These are phyloP conservation scores for Sebastes variabilis DNA, from an alignment of 2,797 vertebrate species.

Conservation along the genomic window DNA sequence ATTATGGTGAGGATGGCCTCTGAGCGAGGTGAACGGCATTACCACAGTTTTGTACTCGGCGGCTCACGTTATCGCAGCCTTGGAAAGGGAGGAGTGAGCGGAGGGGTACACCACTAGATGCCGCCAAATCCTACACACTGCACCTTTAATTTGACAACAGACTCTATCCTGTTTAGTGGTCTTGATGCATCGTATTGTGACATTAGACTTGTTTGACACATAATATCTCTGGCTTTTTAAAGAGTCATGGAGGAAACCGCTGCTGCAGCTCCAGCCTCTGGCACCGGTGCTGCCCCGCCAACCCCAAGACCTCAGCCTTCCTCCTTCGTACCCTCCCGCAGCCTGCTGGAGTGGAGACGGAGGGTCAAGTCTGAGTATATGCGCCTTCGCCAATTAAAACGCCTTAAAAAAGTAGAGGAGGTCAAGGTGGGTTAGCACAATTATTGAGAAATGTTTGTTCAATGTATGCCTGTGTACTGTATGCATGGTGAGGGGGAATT, in stretches of 20 bases:
- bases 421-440: conserved; percentile 86
- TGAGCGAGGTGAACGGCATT: too few relatives aligned
- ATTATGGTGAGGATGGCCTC: too few relatives aligned
- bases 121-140: not conserved
- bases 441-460: not conserved
- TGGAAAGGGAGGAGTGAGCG: too few relatives aligned
- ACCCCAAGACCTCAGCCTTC: conserved; percentile 52
- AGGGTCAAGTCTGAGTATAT: conserved; percentile 98
- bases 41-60: too few relatives aligned
- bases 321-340: conserved; percentile 78
- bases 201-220: not conserved
- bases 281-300: conserved; percentile 47
- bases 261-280: conserved; percentile 36
- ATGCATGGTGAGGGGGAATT: not conserved
- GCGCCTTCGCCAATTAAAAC: conserved; percentile 93
- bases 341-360: conserved; percentile 92
- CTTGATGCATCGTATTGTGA: not conserved
- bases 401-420: conserved; percentile 92
- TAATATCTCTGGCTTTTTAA: conserved; percentile 6
- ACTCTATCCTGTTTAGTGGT: not conserved
- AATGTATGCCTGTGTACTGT: not conserved
- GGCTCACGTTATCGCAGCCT: too few relatives aligned
- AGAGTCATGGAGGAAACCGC: conserved; percentile 74
- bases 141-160: not conserved
- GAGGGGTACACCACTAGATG: not conserved